These are phyloP conservation scores for Porites evermanni DNA, from an alignment of 92 coral and sea anemone species.

Conservation along the genomic window DNA sequence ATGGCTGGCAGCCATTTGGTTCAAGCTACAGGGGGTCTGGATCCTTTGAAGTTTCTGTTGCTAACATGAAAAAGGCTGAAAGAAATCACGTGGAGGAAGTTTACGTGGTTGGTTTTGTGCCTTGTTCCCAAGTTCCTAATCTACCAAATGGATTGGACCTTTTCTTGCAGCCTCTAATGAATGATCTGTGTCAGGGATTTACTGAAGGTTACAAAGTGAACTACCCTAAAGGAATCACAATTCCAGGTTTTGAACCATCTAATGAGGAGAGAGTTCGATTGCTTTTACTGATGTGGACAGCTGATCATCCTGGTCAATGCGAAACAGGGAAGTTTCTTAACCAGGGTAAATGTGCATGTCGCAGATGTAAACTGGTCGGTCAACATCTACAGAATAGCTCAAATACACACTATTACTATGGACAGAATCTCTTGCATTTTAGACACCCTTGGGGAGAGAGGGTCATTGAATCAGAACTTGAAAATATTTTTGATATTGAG, in stretches of 20 bases:
- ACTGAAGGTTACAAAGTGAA: conserved; percentile 52
- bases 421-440: conserved; percentile 62
- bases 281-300: conserved; percentile 62
- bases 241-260: conserved; percentile 18
- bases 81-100: conserved; percentile 76
- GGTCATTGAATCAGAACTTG: conserved; percentile 45
- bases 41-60: conserved; percentile 72
- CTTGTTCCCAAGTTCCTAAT: conserved; percentile 53
- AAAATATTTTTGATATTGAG: conserved; percentile 54
- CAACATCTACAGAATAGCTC: conserved; percentile 50
- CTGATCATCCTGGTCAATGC: conserved; percentile 80
- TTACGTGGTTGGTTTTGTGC: conserved; percentile 74
- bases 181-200: conserved; percentile 61
- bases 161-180: conserved; percentile 68
- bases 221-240: conserved; percentile 45
- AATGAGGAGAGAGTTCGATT: conserved; percentile 35
- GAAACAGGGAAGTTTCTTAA: conserved; percentile 71
- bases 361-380: conserved; percentile 68
- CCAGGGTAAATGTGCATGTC: conserved; percentile 77
- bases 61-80: conserved; percentile 61
- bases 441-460: conserved; percentile 68
- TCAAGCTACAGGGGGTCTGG: conserved; percentile 75
- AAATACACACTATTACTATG: conserved; percentile 71
- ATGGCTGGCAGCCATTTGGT: conserved; percentile 87
- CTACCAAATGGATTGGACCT: conserved; percentile 61